Conservation (phyloP, 2,113 vertebrate genomes). For the Phylloscopus trochiloides region DNA sequence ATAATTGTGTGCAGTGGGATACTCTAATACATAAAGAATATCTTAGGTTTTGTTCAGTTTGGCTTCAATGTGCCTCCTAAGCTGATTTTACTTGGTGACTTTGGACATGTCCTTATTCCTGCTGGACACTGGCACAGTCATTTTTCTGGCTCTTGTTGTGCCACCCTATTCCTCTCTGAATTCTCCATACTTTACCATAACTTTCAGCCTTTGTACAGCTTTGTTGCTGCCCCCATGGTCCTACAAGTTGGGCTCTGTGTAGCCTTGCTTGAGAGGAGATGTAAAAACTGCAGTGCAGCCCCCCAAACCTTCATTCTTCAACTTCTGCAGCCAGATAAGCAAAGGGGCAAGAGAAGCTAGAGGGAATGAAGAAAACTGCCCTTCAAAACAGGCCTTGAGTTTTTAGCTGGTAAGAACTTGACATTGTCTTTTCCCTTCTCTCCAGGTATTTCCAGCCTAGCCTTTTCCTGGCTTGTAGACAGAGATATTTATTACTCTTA, state of each 20-base stretch:
- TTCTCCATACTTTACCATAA: background rate
- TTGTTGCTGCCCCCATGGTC: background rate
- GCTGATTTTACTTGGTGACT: background rate
- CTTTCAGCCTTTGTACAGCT: background rate
- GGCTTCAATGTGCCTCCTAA: background rate
- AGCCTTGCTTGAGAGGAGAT: background rate
- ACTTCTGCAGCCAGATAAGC: background rate
- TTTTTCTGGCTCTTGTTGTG: background rate
- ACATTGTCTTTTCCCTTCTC: background rate
- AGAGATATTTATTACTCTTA: background rate
- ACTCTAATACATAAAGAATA: background rate
- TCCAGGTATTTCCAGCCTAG: background rate
- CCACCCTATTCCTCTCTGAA: background rate
- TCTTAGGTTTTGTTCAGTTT: background rate
- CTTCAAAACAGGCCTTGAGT: background rate
- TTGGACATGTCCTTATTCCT: background rate
- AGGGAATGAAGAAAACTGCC: background rate
- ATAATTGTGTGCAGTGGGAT: background rate
- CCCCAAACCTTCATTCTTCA: background rate
- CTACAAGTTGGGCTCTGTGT: accelerated
- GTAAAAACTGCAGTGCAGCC: background rate
- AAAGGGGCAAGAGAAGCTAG: background rate
- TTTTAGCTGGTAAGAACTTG: background rate
- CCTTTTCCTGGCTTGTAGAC: background rate
- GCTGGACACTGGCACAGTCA: background rate